Percentiles rank a stretch among this genome's conserved stretches.
These are phyloP conservation scores for Ichneumoninae sp. DNA, from an alignment of 2,888 invertebrate species.

Conservation along the genomic window DNA sequence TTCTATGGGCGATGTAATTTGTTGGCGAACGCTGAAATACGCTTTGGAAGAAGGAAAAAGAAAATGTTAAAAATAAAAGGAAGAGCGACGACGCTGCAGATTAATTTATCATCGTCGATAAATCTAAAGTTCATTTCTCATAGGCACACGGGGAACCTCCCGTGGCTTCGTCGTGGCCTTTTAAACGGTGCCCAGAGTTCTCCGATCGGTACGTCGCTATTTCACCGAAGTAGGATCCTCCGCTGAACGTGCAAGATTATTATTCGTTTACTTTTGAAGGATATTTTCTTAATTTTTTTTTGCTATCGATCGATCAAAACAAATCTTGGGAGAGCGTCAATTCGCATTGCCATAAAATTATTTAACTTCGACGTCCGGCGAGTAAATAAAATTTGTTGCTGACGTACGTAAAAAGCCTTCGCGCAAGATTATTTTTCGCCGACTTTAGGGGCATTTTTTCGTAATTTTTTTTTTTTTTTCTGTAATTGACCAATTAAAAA, in stretches of 20 bases:
- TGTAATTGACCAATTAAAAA: neutral
- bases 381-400: slow-evolving; percentile 34
- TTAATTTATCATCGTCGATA: slow-evolving; percentile 56
- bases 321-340: neutral
- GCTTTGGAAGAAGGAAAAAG: neutral
- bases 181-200: slow-evolving; percentile 29
- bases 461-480: neutral
- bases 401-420: neutral
- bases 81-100: slow-evolving; percentile 23
- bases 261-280: neutral
- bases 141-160: slow-evolving; percentile 6
- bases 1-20: slow-evolving; percentile 35
- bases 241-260: neutral
- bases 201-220: slow-evolving; percentile 28
- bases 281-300: neutral
- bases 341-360: neutral
- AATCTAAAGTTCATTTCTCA: slow-evolving; percentile 59
- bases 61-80: neutral
- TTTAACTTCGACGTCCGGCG: slow-evolving; percentile 5
- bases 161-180: slow-evolving; percentile 57
- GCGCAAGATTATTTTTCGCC: neutral
- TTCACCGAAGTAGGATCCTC: neutral
- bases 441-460: no score
- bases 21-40: slow-evolving; percentile 12
- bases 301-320: neutral